Evolutionary conservation across 2,888 invertebrate species (phyloP), one percentile per base, ranked within the genome.

Genomic region (Mystacides longicornis): DNA sequence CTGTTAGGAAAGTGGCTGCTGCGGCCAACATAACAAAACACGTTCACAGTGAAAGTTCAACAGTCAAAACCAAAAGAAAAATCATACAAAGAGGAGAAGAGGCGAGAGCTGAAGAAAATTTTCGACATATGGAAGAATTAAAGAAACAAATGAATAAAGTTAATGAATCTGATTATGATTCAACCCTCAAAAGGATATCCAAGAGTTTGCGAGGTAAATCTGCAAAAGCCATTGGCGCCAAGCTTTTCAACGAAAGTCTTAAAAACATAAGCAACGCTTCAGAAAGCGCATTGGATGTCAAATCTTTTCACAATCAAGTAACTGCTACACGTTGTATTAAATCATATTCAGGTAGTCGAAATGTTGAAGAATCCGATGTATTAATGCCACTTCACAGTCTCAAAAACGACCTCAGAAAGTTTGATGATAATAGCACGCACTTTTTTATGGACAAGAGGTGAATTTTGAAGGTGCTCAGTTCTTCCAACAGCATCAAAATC

Each of bases 191-290:
- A 68, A 70, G 77, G 59, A 71, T 69, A 66, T 79, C 81, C 60
- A 73, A 77, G 68, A 71, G 79, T 69, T 81, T 87, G 48, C 79
- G 85, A 64, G 88, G 87, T 50, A 88, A 85, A 75, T 88, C 89
- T 2, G 88, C 88, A 4, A 82, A 79, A 65, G 83, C 83, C 47
- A 90, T 90, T 58, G 85, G 82, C 62, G 79, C 80, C 59, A 81
- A 82, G 14, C 71, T 87, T 43, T 69, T 86, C 45, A 76, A 80
- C 37, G 81, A 85, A 63, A 82, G 77, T 31, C 67, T 77, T 52
- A 74, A 71, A 61, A 81, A 81, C 66, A 75, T 84, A 33, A 37
- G 14, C 14, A 37, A 37, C 16, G 72, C 74, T 1, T 72, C 72
- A 67, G 69, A 70, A 64, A 67, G 73, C 5, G 71, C 71, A 52